phyloP scores from a whole-genome alignment of 2,113 vertebrate genomes.

The Hoplias malabaricus region DNA sequence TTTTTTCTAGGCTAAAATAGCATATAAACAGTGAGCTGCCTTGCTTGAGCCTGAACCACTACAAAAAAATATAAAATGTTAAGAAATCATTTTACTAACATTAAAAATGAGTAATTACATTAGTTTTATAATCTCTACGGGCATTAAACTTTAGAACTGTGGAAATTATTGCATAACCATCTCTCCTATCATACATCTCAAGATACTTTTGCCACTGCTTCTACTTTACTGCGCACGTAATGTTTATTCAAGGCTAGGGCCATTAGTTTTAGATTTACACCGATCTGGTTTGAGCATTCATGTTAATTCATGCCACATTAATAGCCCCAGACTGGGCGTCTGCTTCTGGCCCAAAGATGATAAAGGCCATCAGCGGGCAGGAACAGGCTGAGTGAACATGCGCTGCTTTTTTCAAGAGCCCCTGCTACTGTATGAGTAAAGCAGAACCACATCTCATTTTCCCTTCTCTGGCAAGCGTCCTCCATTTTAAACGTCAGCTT shows the following conservation, averaged over 20 bases:
- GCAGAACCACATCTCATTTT: conserved; percentile 16
- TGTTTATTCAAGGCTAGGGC: conserved; percentile 35
- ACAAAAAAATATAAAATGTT: no score
- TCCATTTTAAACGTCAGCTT: conserved; percentile 20
- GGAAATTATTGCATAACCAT: conserved; percentile 2
- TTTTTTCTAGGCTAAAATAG: no score
- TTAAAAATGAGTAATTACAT: no score
- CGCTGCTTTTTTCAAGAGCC: background rate
- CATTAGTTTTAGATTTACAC: conserved; percentile 42
- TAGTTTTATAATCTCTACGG: no score
- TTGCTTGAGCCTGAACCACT: no score
- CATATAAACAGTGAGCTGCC: no score
- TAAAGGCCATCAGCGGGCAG: conserved; percentile 35
- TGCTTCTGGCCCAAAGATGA: conserved; percentile 42
- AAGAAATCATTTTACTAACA: no score
- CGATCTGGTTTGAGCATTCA: conserved; percentile 44
- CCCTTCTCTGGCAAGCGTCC: background rate
- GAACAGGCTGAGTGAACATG: background rate
- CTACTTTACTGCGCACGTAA: conserved; percentile 18
- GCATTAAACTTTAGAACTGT: no score
- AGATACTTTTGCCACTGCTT: conserved; percentile 21
- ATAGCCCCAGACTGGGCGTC: conserved; percentile 43
- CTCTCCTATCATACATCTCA: conserved; percentile 19
- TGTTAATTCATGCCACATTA: conserved; percentile 28
- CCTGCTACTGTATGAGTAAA: conserved; percentile 15